Conservation (phyloP, 2,797 vertebrate species). For the Tapera naevia region DNA sequence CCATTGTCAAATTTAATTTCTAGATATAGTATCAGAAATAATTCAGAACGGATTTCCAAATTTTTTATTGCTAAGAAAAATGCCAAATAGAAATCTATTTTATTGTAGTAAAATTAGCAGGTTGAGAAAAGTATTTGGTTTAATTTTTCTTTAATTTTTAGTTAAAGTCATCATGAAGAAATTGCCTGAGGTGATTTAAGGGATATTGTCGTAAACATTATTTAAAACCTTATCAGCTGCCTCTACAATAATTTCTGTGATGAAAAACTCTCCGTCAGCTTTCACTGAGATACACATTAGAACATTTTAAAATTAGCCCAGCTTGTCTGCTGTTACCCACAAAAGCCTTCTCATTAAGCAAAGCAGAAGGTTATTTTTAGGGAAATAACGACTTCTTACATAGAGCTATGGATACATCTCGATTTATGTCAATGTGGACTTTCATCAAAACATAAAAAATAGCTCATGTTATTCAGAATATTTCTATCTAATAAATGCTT, state of each 20-base stretch:
- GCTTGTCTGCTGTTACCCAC: neutral
- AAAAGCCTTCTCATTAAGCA: slow-evolving; percentile 2
- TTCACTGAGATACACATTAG: neutral
- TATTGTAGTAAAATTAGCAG: neutral
- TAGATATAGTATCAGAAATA: neutral
- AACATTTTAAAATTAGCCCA: neutral
- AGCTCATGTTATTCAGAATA: neutral
- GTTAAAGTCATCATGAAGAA: neutral
- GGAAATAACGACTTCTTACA: slow-evolving; percentile 13
- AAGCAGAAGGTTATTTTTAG: slow-evolving; percentile 1
- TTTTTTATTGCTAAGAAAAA: neutral
- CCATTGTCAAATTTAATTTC: slow-evolving; percentile 17
- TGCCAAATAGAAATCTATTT: neutral
- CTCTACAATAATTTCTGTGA: neutral
- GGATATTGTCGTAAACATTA: neutral
- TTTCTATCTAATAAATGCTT: neutral
- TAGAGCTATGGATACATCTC: neutral
- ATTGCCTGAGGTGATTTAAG: neutral
- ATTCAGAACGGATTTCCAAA: neutral
- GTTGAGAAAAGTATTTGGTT: neutral
- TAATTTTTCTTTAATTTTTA: neutral
- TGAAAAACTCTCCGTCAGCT: neutral
- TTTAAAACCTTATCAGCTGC: neutral
- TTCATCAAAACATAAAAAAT: neutral
- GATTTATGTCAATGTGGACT: slow-evolving; percentile 10